Percentiles rank a stretch among this genome's conserved stretches.
Evolutionary conservation across 1,140 invertebrate species (phyloP).

Genomic region (Drosophila micromelanica): DNA sequence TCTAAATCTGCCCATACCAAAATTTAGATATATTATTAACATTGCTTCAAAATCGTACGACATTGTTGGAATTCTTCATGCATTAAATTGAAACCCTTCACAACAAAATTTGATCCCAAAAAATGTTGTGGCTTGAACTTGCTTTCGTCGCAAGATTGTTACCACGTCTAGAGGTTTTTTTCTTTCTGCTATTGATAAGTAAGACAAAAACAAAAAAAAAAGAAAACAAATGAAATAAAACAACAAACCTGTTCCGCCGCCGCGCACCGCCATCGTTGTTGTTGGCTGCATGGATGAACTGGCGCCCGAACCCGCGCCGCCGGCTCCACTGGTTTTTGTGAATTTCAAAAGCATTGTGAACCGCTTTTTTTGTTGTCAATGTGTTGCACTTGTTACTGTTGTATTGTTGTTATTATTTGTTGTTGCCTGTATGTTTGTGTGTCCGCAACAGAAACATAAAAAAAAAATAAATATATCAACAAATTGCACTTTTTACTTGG

Average conservation of each 20-base stretch:
- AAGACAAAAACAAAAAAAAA: background rate
- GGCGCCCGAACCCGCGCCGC: slow-evolving; percentile 55
- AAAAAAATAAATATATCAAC: slow-evolving; percentile 12
- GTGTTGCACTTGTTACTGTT: slow-evolving; percentile 11
- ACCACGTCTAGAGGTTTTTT: too few species aligned
- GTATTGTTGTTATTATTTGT: slow-evolving; percentile 18
- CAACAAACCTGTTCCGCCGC: slow-evolving; percentile 76
- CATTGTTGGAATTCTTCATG: too few species aligned
- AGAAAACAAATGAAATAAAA: slow-evolving; percentile 25
- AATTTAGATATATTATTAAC: too few species aligned
- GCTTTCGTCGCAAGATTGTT: too few species aligned
- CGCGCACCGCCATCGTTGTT: slow-evolving; percentile 68
- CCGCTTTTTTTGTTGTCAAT: slow-evolving; percentile 26
- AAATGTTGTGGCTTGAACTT: too few species aligned
- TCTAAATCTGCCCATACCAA: too few species aligned
- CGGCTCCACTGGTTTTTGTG: slow-evolving; percentile 68
- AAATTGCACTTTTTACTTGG: slow-evolving; percentile 16
- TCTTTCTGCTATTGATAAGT: too few species aligned
- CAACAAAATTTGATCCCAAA: too few species aligned
- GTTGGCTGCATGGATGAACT: slow-evolving; percentile 66
- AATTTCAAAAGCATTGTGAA: slow-evolving; percentile 56
- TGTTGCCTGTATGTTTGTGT: slow-evolving; percentile 13
- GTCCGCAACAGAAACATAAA: slow-evolving; percentile 18
- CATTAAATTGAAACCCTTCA: too few species aligned
- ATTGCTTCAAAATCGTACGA: too few species aligned